phyloP scores from a whole-genome alignment of 2,113 vertebrate genomes.

The Phaethon lepturus region DNA sequence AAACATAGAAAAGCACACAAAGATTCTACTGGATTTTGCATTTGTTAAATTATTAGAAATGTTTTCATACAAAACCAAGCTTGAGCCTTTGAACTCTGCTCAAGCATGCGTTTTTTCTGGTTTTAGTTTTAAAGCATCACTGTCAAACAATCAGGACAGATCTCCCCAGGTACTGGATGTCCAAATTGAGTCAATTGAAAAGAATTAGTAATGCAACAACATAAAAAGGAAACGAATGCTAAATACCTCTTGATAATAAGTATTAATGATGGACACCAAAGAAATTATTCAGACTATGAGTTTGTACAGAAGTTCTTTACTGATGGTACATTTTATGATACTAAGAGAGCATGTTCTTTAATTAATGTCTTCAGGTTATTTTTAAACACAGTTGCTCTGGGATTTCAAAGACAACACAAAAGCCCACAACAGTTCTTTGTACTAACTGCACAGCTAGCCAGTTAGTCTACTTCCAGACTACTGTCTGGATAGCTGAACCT shows the following conservation, averaged over 20 bases:
- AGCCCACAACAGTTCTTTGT: accelerated
- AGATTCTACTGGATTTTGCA: neutral
- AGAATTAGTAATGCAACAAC: neutral
- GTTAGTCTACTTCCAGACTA: accelerated
- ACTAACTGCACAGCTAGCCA: neutral
- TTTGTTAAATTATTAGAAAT: neutral
- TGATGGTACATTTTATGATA: neutral
- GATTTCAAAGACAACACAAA: neutral
- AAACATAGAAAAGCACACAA: neutral
- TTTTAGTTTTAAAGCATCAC: neutral
- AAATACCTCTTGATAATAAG: too few species aligned
- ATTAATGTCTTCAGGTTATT: neutral
- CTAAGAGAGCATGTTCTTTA: neutral
- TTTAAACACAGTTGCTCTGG: neutral
- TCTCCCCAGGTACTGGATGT: accelerated
- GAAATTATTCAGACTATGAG: neutral
- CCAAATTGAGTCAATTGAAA: neutral
- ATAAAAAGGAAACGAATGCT: neutral
- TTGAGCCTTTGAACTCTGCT: neutral
- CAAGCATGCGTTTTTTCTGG: neutral
- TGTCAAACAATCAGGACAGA: neutral
- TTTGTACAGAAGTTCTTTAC: neutral
- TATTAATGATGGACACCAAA: neutral
- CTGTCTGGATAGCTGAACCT: neutral
- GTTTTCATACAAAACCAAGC: neutral